These are phyloP conservation scores for Drosophila leonis DNA, from an alignment of 2,888 invertebrate species.

Conservation along the genomic window DNA sequence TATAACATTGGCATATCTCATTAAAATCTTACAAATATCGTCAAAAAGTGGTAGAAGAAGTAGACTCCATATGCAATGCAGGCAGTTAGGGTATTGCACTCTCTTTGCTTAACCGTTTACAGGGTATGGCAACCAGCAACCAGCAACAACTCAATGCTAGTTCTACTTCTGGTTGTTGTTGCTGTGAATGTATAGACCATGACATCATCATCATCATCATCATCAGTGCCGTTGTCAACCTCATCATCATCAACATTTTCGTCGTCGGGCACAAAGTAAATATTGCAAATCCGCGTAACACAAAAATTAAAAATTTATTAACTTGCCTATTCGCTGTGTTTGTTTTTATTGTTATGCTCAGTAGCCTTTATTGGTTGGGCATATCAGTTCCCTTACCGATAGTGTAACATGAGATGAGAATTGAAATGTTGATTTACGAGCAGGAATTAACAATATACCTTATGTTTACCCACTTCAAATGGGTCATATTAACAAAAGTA, in stretches of 20 bases:
- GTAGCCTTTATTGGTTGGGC: background rate
- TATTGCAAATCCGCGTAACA: slow-evolving; percentile 64
- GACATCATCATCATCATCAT: slow-evolving; percentile 65
- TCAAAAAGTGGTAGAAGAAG: too few species aligned
- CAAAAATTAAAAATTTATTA: slow-evolving; percentile 37
- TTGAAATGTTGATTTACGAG: background rate
- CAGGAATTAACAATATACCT: background rate
- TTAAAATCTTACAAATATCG: too few species aligned
- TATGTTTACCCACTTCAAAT: background rate
- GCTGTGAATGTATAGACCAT: slow-evolving; percentile 38
- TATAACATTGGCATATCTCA: too few species aligned
- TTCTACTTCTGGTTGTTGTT: slow-evolving; percentile 12
- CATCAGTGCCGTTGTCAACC: slow-evolving; percentile 21
- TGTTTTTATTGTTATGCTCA: slow-evolving; percentile 1
- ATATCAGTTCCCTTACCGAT: background rate
- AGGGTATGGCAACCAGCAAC: slow-evolving; percentile 13
- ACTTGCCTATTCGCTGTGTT: slow-evolving; percentile 29
- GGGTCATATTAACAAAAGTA: too few species aligned
- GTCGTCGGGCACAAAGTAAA: slow-evolving; percentile 49
- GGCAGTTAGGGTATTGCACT: background rate
- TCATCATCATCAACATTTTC: slow-evolving; percentile 7
- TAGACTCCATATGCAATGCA: background rate
- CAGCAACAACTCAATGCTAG: slow-evolving; percentile 23
- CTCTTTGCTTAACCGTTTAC: background rate
- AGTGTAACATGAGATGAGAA: background rate